Evolutionary conservation across 1,140 invertebrate genomes (phyloP), one percentile per base, ranked within the genome.

Genomic region (Rhyacophila brunnea): DNA sequence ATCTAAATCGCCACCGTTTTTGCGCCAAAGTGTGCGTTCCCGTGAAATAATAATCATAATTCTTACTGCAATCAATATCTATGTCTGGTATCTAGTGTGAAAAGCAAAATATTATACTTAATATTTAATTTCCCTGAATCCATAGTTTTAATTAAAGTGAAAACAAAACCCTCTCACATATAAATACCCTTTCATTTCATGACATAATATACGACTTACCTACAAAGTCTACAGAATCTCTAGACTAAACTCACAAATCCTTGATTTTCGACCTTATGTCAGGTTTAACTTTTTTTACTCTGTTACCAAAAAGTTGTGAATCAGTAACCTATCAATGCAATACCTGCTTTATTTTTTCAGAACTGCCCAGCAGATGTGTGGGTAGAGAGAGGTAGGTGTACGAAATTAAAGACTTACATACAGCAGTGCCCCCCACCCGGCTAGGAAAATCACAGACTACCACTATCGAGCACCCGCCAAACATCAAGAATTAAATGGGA

Each of bases 341-440:
- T n/a, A n/a, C n/a, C n/a, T n/a, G n/a, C n/a, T n/a, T n/a, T n/a
- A 14, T 42, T 42, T 28, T 55, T 45, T 20, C 44, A 64, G 62
- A 64, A 60, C 20, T 60, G 58, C 23, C 62, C 62, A 14, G 44
- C 40, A 5, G 28, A 28, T n/a, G 17, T 35, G 1, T 60, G 40
- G 44, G 50, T 50, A 11, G 4, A 7, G 2, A 57, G 34, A 17
- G 14, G 35, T 14, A 44, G 52, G 10, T 64, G 62, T 18, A 48
- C 50, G n/a, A 13, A 36, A 2, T 1, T 59, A 15, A 64, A 55
- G 36, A 32, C 36, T 13, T 36, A 43, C 43, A 51, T 59, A n/a
- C 13, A 46, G 19, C 43, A 36, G 1, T 64, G 62, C 34, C 51
- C 52, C 1, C 10, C 15, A 15, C 23, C 20, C 14, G 2, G 2